These are phyloP conservation scores for Trimorus sp. DNA, from an alignment of 2,888 invertebrate species.

Conservation along the genomic window DNA sequence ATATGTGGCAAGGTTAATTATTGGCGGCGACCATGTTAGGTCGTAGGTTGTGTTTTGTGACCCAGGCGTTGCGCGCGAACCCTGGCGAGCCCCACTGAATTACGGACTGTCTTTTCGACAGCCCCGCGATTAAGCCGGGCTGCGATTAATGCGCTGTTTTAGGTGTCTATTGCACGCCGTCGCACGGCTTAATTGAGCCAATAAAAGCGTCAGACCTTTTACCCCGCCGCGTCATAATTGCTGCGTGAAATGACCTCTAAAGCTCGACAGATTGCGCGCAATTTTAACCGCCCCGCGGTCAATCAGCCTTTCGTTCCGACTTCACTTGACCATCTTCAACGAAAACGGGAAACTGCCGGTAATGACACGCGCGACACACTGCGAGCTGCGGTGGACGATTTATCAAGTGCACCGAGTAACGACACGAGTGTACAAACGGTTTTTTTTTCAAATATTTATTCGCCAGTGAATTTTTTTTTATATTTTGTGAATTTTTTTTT, in stretches of 20 bases:
- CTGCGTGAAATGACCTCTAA: conserved; percentile 58
- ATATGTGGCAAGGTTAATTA: conserved; percentile 40
- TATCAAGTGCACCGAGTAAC: too few relatives aligned
- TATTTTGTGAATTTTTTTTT: too few relatives aligned
- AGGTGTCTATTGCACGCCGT: conserved; percentile 60
- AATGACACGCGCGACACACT: too few relatives aligned
- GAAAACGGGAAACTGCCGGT: too few relatives aligned
- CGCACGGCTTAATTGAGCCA: conserved; percentile 59
- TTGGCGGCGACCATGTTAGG: conserved; percentile 28
- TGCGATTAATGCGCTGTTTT: conserved; percentile 58
- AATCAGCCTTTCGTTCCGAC: conserved; percentile 34
- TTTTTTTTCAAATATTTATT: too few relatives aligned
- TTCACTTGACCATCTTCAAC: conserved; percentile 4
- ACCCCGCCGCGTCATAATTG: conserved; percentile 54
- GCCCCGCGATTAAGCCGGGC: conserved; percentile 55
- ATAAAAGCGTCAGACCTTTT: conserved; percentile 63
- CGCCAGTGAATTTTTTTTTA: too few relatives aligned
- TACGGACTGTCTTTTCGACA: conserved; percentile 54
- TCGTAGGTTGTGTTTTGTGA: conserved; percentile 14
- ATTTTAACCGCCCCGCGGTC: conserved; percentile 20
- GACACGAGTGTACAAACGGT: too few relatives aligned
- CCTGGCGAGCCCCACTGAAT: conserved; percentile 12
- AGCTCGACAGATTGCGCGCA: conserved; percentile 42
- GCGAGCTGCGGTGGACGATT: too few relatives aligned
- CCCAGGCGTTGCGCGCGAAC: conserved; percentile 25